Evolutionary conservation across 2,113 vertebrate species (phyloP).

Genomic region (Myodes glareolus): DNA sequence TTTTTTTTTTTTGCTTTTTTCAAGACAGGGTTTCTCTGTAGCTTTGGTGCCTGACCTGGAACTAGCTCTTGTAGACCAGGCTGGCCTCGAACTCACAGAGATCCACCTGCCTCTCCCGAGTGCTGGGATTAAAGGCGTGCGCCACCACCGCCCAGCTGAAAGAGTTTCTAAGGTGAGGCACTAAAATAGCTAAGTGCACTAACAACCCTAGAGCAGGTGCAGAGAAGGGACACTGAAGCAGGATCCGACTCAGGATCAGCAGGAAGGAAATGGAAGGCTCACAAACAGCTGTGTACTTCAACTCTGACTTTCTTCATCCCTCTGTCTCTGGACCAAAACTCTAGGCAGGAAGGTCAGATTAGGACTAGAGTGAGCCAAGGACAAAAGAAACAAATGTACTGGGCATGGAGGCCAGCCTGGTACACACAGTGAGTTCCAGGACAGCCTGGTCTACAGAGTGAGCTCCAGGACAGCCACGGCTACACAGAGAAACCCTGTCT

Average conservation of each 20-base stretch:
- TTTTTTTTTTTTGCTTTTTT: too few species aligned
- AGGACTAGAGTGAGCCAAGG: not conserved
- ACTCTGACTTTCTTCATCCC: slow-evolving; percentile 17
- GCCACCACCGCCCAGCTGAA: too few species aligned
- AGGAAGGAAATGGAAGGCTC: not conserved
- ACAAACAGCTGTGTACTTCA: not conserved
- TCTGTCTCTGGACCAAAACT: not conserved
- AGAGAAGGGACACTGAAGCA: not conserved
- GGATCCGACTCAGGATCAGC: not conserved
- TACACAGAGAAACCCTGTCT: not conserved
- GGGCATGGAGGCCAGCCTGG: not conserved
- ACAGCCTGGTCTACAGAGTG: not conserved
- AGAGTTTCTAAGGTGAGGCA: slow-evolving; percentile 9
- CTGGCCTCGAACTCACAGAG: too few species aligned
- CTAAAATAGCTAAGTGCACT: not conserved
- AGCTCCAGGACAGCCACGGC: not conserved
- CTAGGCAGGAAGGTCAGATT: not conserved
- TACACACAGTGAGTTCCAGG: too few species aligned
- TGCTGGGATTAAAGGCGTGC: too few species aligned
- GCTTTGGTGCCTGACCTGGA: too few species aligned
- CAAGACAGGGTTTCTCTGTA: too few species aligned
- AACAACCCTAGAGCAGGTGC: not conserved
- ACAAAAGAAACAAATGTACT: slow-evolving; percentile 35
- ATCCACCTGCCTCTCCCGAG: too few species aligned
- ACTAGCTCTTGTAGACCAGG: too few species aligned